These are phyloP conservation scores for Drosophila crucigera DNA, from an alignment of 2,888 invertebrate genomes.

Conservation along the genomic window DNA sequence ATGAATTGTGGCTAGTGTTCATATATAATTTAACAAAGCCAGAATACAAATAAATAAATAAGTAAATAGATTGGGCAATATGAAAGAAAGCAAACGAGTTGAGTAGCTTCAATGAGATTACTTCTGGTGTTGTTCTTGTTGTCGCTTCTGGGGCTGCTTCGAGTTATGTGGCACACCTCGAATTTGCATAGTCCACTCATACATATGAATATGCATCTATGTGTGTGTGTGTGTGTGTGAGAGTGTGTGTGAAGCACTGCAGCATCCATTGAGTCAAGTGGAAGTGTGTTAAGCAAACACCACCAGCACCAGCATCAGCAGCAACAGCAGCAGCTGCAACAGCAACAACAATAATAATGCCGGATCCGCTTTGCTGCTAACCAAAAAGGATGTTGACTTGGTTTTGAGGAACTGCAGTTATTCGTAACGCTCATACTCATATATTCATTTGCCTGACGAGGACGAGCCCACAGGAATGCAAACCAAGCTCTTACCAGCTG, in stretches of 20 bases:
- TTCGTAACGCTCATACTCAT: constrained; percentile 73
- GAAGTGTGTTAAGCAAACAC: constrained; percentile 78
- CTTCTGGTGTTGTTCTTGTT: neutral
- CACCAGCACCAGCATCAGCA: constrained; percentile 31
- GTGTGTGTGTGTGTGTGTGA: constrained; percentile 3
- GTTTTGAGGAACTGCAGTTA: constrained; percentile 80
- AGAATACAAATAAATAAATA: constrained; percentile 4
- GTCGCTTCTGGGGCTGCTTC: neutral
- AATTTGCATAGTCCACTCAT: constrained; percentile 48
- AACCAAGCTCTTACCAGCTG: constrained; percentile 5
- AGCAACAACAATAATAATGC: constrained; percentile 59
- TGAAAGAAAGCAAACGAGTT: neutral
- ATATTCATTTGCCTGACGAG: constrained; percentile 76
- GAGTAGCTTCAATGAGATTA: neutral
- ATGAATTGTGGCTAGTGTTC: neutral
- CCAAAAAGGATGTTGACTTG: constrained; percentile 80
- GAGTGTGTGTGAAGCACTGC: constrained; percentile 55
- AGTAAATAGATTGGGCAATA: constrained; percentile 1
- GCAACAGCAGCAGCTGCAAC: constrained; percentile 25
- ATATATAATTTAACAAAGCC: neutral
- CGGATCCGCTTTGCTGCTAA: constrained; percentile 61
- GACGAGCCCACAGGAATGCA: constrained; percentile 56
- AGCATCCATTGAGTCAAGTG: constrained; percentile 74
- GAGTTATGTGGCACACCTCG: constrained; percentile 41
- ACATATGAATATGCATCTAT: constrained; percentile 21